A percentile compares a stretch with the other conserved stretches of the same genome.
Evolutionary conservation across 2,797 vertebrate genomes (phyloP).

Genomic region (Xenentodon cancila): DNA sequence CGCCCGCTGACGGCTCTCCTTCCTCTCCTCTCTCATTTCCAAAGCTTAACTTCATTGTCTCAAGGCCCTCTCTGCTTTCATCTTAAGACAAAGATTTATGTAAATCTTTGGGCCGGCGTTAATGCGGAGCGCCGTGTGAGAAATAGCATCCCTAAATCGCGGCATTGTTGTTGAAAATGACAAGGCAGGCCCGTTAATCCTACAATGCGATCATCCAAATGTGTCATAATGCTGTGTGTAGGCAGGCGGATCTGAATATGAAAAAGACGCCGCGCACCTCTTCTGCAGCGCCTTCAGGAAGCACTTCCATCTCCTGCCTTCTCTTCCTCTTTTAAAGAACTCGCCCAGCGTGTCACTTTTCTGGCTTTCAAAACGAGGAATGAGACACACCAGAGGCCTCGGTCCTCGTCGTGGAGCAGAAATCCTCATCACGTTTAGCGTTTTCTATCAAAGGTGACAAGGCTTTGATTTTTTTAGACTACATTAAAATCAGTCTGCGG

Average conservation of each 20-base stretch:
- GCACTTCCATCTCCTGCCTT: slow-evolving; percentile 34
- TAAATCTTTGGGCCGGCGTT: slow-evolving; percentile 85
- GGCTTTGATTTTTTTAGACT: too few relatives aligned
- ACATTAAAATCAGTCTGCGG: too few relatives aligned
- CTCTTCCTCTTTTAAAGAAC: slow-evolving; percentile 54
- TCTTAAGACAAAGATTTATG: slow-evolving; percentile 90
- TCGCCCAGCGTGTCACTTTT: slow-evolving; percentile 68
- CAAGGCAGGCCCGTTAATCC: slow-evolving; percentile 88
- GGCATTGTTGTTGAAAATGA: slow-evolving; percentile 88
- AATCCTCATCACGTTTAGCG: neutral
- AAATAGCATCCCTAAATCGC: slow-evolving; percentile 87
- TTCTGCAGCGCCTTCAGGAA: slow-evolving; percentile 58
- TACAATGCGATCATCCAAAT: slow-evolving; percentile 87
- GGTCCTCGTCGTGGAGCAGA: neutral
- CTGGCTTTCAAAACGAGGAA: slow-evolving; percentile 30
- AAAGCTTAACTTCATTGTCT: slow-evolving; percentile 88
- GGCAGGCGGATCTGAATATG: slow-evolving; percentile 83
- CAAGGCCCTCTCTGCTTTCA: slow-evolving; percentile 82
- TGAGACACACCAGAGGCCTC: slow-evolving; percentile 37
- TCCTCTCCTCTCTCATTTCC: slow-evolving; percentile 71
- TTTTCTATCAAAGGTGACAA: too few relatives aligned
- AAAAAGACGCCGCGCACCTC: slow-evolving; percentile 79
- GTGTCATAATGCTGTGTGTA: slow-evolving; percentile 86
- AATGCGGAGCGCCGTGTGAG: slow-evolving; percentile 83
- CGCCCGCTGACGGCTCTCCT: slow-evolving; percentile 58